These are phyloP conservation scores for Danio rerio DNA, from an alignment of 2,113 vertebrate species.

Conservation along the genomic window DNA sequence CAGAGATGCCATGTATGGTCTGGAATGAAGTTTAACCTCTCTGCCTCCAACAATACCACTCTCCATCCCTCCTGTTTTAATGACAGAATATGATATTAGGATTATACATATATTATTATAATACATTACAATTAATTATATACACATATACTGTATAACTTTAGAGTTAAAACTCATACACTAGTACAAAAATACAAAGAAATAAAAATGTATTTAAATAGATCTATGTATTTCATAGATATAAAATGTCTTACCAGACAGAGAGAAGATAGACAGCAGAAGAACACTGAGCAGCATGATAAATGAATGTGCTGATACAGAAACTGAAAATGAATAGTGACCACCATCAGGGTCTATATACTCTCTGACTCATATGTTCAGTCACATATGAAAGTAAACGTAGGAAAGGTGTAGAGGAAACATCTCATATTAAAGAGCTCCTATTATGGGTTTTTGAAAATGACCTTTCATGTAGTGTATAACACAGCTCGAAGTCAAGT, in stretches of 20 bases:
- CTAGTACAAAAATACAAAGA: too few relatives aligned
- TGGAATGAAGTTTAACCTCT: constrained; percentile 47
- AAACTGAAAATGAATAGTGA: neutral
- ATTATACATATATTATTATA: too few relatives aligned
- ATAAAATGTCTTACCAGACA: constrained; percentile 23
- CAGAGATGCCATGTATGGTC: constrained; percentile 53
- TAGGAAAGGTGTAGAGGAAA: too few relatives aligned
- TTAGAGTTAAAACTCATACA: neutral
- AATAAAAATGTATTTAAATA: too few relatives aligned
- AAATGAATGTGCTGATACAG: neutral
- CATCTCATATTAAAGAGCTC: too few relatives aligned
- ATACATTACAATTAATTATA: too few relatives aligned
- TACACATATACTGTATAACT: neutral
- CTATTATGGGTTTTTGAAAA: too few relatives aligned
- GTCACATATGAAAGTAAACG: neutral
- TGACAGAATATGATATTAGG: neutral
- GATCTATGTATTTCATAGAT: neutral
- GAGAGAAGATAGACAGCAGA: neutral
- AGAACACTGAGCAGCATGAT: constrained; percentile 27
- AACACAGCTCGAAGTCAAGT: too few relatives aligned
- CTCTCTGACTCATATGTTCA: neutral
- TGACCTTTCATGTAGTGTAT: too few relatives aligned
- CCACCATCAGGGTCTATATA: neutral
- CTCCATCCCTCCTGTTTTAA: constrained; percentile 28
- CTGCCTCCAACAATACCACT: constrained; percentile 46